Evolutionary conservation across 2,113 vertebrate species (phyloP), one percentile per base, ranked within the genome.

Genomic region (Uria lomvia): DNA sequence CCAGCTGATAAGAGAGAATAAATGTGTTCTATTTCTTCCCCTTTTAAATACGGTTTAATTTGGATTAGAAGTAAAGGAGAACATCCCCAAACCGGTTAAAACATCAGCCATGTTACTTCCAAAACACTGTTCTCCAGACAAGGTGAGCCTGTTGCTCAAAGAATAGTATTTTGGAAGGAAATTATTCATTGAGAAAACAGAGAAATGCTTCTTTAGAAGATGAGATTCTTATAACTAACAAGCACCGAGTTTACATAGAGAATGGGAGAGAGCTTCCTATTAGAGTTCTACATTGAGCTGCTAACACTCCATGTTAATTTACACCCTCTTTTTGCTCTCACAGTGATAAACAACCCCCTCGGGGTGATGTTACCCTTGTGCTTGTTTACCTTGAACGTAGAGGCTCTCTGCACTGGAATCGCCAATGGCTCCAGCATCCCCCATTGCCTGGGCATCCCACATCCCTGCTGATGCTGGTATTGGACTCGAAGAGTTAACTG

Each of bases 361-460:
- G 47, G 10, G 21, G 43, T 2, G 2, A 75, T 5, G 34, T 29
- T 20, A 30, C 20, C 63, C 62, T 38, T 23, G 27, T 59, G 43
- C 15, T 52, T 36, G 29, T 66, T 82, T 91, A 99, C 99, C 99
- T 98, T 99, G 98, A 90, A 99, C 91, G 38, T 99, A 99, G 30
- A 99, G 99, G 86, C 99, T 99, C 94, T 99, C 99, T 22, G 98
- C 99, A 47, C 99, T 99, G 87, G 98, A 98, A 9, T 99, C 99
- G 5, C 98, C 98, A 15, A 97, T 42, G 5, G 97, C 71, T 40
- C 97, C 98, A 4, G 98, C 96, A 89, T 99, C 99, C 49, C 99
- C 99, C 85, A 98, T 96, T 15, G 97, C 98, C 88, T 98, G 98
- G 29, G 98, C 83, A 32, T 99, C 99, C 99, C 99, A 99, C 1